Evolutionary conservation across 2,113 vertebrate species (phyloP).

Genomic region (Hyaena hyaena): DNA sequence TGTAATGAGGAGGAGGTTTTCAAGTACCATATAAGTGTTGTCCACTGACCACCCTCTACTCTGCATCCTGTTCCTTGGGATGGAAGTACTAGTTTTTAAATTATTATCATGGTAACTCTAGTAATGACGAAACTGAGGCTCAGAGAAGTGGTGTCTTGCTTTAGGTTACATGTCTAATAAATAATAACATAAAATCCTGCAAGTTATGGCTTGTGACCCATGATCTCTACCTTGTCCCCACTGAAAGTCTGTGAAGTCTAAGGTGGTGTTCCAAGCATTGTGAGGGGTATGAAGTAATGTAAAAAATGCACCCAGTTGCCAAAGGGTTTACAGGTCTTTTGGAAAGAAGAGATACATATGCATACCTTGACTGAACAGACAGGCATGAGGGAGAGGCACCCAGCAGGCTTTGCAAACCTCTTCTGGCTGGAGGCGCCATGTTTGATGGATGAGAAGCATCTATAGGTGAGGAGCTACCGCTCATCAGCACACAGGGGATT

Average conservation of each 20-base stretch:
- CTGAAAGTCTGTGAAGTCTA: background rate
- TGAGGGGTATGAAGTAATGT: background rate
- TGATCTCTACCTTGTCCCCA: background rate
- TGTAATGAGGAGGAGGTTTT: background rate
- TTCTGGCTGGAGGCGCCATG: too few species aligned
- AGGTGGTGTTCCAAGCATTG: background rate
- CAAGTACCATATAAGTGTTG: too few species aligned
- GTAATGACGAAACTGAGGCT: background rate
- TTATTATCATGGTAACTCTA: background rate
- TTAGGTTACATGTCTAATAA: background rate
- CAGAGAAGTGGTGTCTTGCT: background rate
- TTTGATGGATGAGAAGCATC: background rate
- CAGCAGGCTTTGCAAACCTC: background rate
- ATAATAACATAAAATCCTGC: background rate
- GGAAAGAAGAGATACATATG: background rate
- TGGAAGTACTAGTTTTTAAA: background rate
- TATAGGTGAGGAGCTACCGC: background rate
- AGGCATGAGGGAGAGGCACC: rapidly evolving
- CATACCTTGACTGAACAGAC: background rate
- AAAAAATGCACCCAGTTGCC: background rate
- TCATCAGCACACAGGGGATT: background rate
- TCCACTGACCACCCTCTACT: background rate
- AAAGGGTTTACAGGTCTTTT: background rate
- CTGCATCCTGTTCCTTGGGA: background rate
- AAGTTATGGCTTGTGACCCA: background rate